phyloP scores from a whole-genome alignment of 2,113 vertebrate species.

The Abramis brama region DNA sequence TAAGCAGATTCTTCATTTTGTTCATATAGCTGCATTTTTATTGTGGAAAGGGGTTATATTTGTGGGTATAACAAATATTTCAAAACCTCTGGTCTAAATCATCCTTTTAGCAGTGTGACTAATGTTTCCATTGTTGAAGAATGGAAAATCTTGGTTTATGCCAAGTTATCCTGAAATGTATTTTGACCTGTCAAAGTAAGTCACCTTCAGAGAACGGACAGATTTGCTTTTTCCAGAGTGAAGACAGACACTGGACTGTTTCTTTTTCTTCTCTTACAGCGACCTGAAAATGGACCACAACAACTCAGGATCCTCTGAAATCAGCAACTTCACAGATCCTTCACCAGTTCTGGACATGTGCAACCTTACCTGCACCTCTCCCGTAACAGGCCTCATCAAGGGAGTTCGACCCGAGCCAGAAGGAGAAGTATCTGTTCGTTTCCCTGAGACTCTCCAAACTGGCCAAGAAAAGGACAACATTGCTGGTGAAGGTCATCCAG shows the following conservation, averaged over 20 bases:
- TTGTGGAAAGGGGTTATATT: neutral
- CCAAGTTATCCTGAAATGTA: neutral
- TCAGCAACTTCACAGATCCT: neutral
- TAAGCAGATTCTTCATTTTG: neutral
- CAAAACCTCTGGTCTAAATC: neutral
- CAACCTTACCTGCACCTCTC: neutral
- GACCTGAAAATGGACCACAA: conserved; percentile 2
- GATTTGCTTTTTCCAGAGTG: neutral
- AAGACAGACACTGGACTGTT: neutral
- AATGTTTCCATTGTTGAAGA: neutral
- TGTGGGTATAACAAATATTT: neutral
- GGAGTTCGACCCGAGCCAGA: conserved; percentile 58
- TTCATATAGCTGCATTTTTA: neutral
- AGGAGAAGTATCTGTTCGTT: conserved; percentile 52
- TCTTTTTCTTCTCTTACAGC: neutral
- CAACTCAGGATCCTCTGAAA: conserved; percentile 1
- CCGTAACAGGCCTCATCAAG: conserved; percentile 4
- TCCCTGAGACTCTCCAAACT: conserved; percentile 37
- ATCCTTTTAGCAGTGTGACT: neutral
- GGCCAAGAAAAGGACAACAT: neutral
- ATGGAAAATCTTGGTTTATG: conserved; percentile 4
- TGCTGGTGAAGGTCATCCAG: neutral
- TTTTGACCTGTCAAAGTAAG: neutral
- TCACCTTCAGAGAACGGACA: neutral
- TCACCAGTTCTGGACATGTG: neutral